Base-by-base conservation (phyloP, 1,140 invertebrate genomes). In the Listronotus oregonensis region DNA sequence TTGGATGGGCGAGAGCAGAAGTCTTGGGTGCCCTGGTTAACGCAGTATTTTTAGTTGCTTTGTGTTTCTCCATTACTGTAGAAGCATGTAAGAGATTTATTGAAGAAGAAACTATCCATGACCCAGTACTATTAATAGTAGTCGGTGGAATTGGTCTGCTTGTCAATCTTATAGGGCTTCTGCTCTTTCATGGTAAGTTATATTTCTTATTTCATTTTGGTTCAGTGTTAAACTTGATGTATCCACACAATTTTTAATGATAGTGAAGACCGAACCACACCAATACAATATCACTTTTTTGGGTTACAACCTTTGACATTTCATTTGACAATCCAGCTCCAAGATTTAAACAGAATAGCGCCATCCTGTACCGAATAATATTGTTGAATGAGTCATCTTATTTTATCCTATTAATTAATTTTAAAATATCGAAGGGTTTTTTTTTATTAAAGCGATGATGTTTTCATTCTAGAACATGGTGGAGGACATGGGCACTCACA, bases 11-110 rank as follows among this genome's bases (percentile, higher is more conserved):
- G 1, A 84, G 94, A 71, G 93, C 94, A 0, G 94, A 96, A 81
- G 93, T 97, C 0, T 78, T 97, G n/a, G 94, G 94, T n/a, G 93
- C 93, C 1, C 80, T 96, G 47, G 91, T 96, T 0, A 96, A 96
- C 80, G 92, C 93, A 3, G 93, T 96, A 21, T 97, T 97, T 78
- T 84, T 96, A 42, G 91, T 94, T n/a, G 94, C 94, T 10, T 80
- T 97, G 27, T 96, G 93, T 81, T 96, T 97, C 81, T 94, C 93
- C 64, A 94, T 96, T 72, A 90, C 91, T 1, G 91, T 96, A 32
- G 93, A 96, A 78, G 92, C 93, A 1, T 87, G 90, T 71, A 95
- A 96, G 79, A 85, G 93, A 80, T 94, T 95, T 78, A 90, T 93
- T 56, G 90, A 95, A 75, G 84, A 89, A 37, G 89, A 95, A 80